Evolutionary conservation across 2,797 vertebrate species (phyloP), one percentile per base, ranked within the genome.

Genomic region (Eurystomus glaucurus): DNA sequence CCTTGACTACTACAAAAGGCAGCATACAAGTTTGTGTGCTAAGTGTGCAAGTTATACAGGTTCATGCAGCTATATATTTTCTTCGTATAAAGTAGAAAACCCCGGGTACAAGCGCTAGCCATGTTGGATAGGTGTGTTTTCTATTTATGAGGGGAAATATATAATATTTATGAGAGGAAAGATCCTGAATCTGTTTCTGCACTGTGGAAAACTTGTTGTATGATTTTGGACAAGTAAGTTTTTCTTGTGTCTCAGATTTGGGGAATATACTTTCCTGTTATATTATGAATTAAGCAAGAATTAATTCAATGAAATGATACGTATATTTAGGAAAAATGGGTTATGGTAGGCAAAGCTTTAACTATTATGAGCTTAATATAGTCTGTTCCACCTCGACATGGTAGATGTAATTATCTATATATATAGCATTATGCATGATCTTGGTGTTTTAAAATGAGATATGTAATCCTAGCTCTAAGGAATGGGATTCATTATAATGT

Each of bases 361-460:
- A 87, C 64, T 94, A 61, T 68, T 85, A 50, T 14, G 54, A 90
- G 65, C 89, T 89, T 91, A 92, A 87, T 91, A 85, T 92, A 87
- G 86, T 87, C 74, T 94, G 62, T 80, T 93, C 87, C 72, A 80
- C 75, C 78, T 95, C 3, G 10, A 85, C 84, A 13, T 79, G 84
- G 66, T 91, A 87, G 86, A 87, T 91, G 84, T 92, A 93, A 96
- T 94, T 95, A 95, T 88, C 91, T 97, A 72, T 94, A 96, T 97
- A 85, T 93, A 95, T 43, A 43, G 90, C 79, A 79, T 96, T 96
- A 83, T 89, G 71, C 78, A 74, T 93, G 83, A 81, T 94, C 90
- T 90, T 93, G 62, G 70, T 87, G 70, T 88, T 97, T 97, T 89
- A 93, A 95, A 97, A 94, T 91, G 89, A 96, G 90, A 68, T 94